These are phyloP conservation scores for Acropora tenuis DNA, from an alignment of 64 coral and sea anemone genomes.

Conservation along the genomic window DNA sequence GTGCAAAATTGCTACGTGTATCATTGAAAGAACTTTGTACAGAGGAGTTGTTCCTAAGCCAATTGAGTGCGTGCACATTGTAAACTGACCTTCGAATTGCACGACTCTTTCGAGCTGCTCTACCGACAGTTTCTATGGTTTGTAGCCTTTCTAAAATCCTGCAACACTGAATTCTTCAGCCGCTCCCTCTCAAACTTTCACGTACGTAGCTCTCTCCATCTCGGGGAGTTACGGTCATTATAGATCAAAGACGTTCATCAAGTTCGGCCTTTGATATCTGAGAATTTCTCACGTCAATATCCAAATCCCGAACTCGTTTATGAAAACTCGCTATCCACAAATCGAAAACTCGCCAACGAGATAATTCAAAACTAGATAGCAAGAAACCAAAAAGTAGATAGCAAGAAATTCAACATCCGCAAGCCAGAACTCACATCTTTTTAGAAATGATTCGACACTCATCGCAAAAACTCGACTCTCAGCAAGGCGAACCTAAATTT, in stretches of 20 bases:
- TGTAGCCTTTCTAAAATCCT: slow-evolving; percentile 44
- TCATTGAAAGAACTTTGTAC: slow-evolving; percentile 61
- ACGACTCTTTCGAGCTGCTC: slow-evolving; percentile 36
- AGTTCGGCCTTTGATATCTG: no score
- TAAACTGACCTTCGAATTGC: slow-evolving; percentile 60
- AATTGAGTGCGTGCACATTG: slow-evolving; percentile 62
- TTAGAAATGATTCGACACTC: no score
- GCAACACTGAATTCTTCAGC: slow-evolving; percentile 38
- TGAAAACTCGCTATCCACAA: no score
- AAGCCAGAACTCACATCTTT: no score
- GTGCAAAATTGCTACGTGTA: slow-evolving; percentile 26
- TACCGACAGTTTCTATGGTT: slow-evolving; percentile 50
- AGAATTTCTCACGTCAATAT: no score
- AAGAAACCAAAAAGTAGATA: no score
- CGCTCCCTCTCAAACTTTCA: slow-evolving; percentile 28
- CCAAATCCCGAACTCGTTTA: no score
- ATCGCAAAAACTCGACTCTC: no score
- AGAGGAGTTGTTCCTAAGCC: slow-evolving; percentile 37
- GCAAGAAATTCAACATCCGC: no score
- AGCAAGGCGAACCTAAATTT: no score
- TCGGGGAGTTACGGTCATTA: slow-evolving; percentile 53
- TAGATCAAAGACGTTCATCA: neutral
- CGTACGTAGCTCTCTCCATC: slow-evolving; percentile 44
- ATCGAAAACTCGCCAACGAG: no score
- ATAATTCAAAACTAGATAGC: no score